These are phyloP conservation scores for Brachionus angularis DNA, from an alignment of 1,140 invertebrate genomes.

Conservation along the genomic window DNA sequence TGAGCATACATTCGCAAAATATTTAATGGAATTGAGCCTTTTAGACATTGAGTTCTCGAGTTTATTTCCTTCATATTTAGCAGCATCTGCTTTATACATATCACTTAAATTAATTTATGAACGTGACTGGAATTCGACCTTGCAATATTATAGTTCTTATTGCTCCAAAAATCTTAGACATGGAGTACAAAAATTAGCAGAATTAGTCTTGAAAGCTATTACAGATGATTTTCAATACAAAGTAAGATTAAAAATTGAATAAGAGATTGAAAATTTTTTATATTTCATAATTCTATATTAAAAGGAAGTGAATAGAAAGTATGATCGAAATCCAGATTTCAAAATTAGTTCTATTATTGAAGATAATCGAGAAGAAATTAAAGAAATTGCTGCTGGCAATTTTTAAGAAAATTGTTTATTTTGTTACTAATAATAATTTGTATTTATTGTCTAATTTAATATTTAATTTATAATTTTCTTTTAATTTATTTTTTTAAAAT, in stretches of 20 bases:
- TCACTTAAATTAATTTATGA: neutral
- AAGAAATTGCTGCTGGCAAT: slow-evolving; percentile 1
- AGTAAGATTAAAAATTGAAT: neutral
- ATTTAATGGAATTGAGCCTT: neutral
- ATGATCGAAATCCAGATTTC: neutral
- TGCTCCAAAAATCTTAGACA: slow-evolving; percentile 9
- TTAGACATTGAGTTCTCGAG: slow-evolving; percentile 16
- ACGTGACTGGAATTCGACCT: slow-evolving; percentile 1
- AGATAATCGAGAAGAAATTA: neutral
- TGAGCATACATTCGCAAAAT: slow-evolving; percentile 22
- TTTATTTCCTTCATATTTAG: neutral
- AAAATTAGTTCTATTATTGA: neutral
- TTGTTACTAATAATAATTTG: neutral
- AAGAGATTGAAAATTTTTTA: neutral
- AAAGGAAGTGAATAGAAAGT: neutral
- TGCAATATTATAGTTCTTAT: neutral
- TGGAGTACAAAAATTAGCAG: slow-evolving; percentile 33
- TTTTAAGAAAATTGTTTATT: neutral
- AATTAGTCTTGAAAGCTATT: slow-evolving; percentile 22
- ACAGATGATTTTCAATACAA: neutral
- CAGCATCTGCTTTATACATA: neutral
- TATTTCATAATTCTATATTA: neutral
- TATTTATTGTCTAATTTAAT: neutral
- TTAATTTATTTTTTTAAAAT: neutral
- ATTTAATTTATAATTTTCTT: neutral